Conservation (phyloP, 2,797 vertebrate species). For the Gila robusta region DNA sequence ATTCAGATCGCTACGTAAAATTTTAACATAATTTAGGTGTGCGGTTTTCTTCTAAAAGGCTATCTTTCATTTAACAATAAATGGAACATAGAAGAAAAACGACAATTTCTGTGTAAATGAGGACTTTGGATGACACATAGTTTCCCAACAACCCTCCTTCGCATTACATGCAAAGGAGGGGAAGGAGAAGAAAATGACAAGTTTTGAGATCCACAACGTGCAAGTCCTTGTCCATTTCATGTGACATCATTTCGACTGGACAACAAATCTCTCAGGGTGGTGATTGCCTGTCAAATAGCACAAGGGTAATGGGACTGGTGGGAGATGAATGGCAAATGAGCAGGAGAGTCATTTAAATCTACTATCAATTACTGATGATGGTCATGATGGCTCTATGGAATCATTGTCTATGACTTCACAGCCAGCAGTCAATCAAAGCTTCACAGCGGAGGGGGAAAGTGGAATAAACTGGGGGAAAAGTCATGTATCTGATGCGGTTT, state of each 20-base stretch:
- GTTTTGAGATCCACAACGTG: constrained; percentile 19
- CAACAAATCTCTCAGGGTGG: constrained; percentile 46
- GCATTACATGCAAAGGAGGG: not conserved
- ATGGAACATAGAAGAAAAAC: not conserved
- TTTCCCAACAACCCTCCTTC: constrained; percentile 25
- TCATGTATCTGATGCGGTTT: constrained; percentile 45
- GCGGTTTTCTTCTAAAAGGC: constrained; percentile 21
- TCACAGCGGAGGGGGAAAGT: constrained; percentile 14
- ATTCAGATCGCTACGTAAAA: not conserved
- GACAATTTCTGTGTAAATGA: constrained; percentile 30
- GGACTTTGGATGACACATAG: constrained; percentile 37
- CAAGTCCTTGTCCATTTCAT: constrained; percentile 38
- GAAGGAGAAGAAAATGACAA: constrained; percentile 21
- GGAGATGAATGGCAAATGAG: constrained; percentile 45
- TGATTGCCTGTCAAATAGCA: constrained; percentile 49
- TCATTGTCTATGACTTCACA: constrained; percentile 48
- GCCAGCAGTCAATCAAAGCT: constrained; percentile 49
- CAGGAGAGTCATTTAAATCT: constrained; percentile 51
- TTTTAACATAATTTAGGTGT: constrained; percentile 6
- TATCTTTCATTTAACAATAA: constrained; percentile 38
- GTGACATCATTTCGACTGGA: constrained; percentile 44
- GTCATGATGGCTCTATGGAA: constrained; percentile 47
- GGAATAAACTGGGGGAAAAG: constrained; percentile 15
- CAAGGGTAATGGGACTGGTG: constrained; percentile 52
- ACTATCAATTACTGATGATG: constrained; percentile 49